Conservation (phyloP, 1,140 invertebrate genomes). For the Megalonaias nervosa region DNA sequence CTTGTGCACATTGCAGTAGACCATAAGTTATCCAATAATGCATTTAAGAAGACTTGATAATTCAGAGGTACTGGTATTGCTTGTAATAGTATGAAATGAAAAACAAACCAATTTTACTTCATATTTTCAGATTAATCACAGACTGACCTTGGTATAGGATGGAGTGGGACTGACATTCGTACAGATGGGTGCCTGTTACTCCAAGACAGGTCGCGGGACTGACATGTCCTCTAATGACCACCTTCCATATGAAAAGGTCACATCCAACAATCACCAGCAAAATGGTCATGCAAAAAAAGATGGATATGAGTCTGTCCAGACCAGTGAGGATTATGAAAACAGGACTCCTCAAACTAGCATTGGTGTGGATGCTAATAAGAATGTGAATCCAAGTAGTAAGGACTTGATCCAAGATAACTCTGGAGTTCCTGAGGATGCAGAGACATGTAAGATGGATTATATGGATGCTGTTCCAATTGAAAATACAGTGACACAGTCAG, state of each 20-base stretch:
- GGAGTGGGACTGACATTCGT: too few relatives aligned
- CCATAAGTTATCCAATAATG: too few relatives aligned
- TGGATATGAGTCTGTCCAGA: conserved; percentile 32
- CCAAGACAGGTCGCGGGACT: conserved; percentile 47
- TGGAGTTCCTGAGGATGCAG: conserved; percentile 17
- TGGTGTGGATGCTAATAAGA: conserved; percentile 33
- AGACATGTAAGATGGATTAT: conserved; percentile 27
- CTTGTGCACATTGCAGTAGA: too few relatives aligned
- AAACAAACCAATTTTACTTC: too few relatives aligned
- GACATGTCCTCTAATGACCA: conserved; percentile 28
- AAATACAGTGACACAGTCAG: conserved; percentile 9
- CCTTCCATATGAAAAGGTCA: conserved; percentile 21
- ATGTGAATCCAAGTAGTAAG: conserved; percentile 27
- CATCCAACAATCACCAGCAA: conserved; percentile 25
- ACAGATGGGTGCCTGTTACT: conserved; percentile 54
- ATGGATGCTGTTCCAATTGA: conserved; percentile 19
- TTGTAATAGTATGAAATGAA: too few relatives aligned
- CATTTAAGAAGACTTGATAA: too few relatives aligned
- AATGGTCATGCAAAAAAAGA: conserved; percentile 36
- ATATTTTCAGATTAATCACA: too few relatives aligned
- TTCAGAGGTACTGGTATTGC: too few relatives aligned
- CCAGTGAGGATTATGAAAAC: conserved; percentile 10
- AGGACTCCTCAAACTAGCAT: conserved; percentile 5
- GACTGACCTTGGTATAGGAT: too few relatives aligned
- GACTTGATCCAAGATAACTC: conserved; percentile 9